Evolutionary conservation across 2,113 vertebrate genomes (phyloP), one percentile per base, ranked within the genome.

Genomic region (Motacilla alba): DNA sequence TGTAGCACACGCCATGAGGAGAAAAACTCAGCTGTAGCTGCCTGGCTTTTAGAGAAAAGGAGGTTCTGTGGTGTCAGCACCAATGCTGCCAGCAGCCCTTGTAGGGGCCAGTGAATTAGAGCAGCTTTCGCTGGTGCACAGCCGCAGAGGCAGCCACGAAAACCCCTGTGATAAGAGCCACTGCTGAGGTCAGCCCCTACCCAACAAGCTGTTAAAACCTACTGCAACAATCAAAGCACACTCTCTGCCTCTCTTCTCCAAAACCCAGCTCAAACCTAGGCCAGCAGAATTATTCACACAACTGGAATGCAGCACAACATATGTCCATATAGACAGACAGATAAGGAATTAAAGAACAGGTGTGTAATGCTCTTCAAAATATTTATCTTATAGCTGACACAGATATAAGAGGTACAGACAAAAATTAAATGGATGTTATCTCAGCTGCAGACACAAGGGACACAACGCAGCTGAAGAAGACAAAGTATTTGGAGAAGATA

Each of bases 131-230:
- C 46, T 13, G 26, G 55, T 26, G n/a, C 28, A 15, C n/a, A 41
- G 63, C 33, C 64, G 35, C 1, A 0, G 22, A 89, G 24, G 78
- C 2, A 0, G 37, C 12, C 14, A 9, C 1, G 20, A 28, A 49
- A 73, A 63, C n/a, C 46, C 44, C 8, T 6, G 10, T 2, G 20
- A 3, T 10, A 44, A 60, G 20, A 90, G 50, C 60, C 74, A 47
- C 1, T 15, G 15, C 37, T 35, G 17, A 60, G 59, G 53, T 15
- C 35, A 55, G 21, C n/a, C 56, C 43, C 33, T 72, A 16, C 13
- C 35, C 74, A 63, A 39, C 14, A 59, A 55, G 41, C 52, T 68
- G 15, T 8, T 68, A 63, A 4, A 41, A 46, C 53, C 30, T 43
- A 47, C 6, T 13, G 0, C 15, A 92, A 37, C 11, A 74, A 64